Percentiles rank a stretch among this genome's conserved stretches.
Conservation (phyloP, 2,797 vertebrate species). For the Sternarchorhynchus goeldii region DNA sequence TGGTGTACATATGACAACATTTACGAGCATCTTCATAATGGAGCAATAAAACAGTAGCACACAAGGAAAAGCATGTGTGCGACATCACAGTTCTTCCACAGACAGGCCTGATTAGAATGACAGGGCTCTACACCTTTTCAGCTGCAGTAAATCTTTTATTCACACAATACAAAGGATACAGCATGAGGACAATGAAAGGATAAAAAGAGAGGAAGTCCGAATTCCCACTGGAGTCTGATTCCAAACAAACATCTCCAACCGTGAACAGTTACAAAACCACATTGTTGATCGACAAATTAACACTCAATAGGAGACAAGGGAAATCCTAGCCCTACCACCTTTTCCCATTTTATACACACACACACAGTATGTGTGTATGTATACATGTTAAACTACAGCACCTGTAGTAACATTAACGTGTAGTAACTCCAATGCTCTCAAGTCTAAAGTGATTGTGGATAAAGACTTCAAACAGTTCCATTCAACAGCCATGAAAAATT, state of each 20-base stretch:
- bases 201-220: constrained; percentile 79
- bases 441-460: no score
- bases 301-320: constrained; percentile 45
- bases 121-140: constrained; percentile 80
- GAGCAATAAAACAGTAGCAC: constrained; percentile 17
- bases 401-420: no score
- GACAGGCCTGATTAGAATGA: constrained; percentile 72
- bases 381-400: no score
- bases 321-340: background rate
- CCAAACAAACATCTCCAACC: constrained; percentile 54
- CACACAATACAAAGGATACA: constrained; percentile 83
- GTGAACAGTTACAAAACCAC: constrained; percentile 31
- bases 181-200: constrained; percentile 80
- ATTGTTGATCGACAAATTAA: background rate
- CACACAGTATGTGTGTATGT: no score
- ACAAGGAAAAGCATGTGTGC: constrained; percentile 6
- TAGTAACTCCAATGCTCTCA: no score
- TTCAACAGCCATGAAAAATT: background rate
- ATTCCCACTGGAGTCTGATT: constrained; percentile 68
- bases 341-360: background rate
- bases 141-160: constrained; percentile 81
- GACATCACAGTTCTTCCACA: constrained; percentile 31
- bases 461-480: background rate
- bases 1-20: background rate
- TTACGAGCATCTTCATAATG: constrained; percentile 11